A percentile compares a stretch with the other conserved stretches of the same genome.
Conservation (phyloP, 2,888 invertebrate genomes). For the Temnothorax rugatulus region DNA sequence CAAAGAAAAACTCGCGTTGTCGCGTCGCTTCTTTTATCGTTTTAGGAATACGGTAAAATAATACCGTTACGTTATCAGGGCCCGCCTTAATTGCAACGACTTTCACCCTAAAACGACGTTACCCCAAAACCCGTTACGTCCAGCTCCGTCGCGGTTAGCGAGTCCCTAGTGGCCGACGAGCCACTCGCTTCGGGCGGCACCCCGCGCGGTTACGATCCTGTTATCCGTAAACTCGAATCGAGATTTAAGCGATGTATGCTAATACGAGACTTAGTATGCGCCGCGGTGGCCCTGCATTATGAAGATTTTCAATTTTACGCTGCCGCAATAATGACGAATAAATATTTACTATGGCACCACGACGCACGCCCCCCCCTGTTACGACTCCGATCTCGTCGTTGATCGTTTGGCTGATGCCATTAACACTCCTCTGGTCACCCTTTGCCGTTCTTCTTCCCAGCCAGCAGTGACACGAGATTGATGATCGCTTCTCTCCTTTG, state of each 20-base stretch:
- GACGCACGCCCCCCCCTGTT: constrained; percentile 50
- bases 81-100: constrained; percentile 35
- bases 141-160: constrained; percentile 39
- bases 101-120: constrained; percentile 47
- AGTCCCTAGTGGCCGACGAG: constrained; percentile 11
- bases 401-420: constrained; percentile 70
- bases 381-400: constrained; percentile 56
- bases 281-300: constrained; percentile 76
- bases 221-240: constrained; percentile 74
- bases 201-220: constrained; percentile 60
- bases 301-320: constrained; percentile 81
- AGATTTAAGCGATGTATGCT: constrained; percentile 80
- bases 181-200: constrained; percentile 40
- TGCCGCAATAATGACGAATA: constrained; percentile 70
- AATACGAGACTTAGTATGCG: constrained; percentile 78
- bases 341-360: constrained; percentile 74
- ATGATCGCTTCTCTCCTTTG: constrained; percentile 34
- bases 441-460: constrained; percentile 17
- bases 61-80: constrained; percentile 15
- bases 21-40: constrained; percentile 2
- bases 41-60: constrained; percentile 8
- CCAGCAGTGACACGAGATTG: constrained; percentile 51
- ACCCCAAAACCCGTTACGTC: constrained; percentile 41
- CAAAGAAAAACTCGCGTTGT: constrained; percentile 23
- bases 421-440: constrained; percentile 59